Conservation (phyloP, 1,140 invertebrate genomes). For the Monochamus saltuarius region DNA sequence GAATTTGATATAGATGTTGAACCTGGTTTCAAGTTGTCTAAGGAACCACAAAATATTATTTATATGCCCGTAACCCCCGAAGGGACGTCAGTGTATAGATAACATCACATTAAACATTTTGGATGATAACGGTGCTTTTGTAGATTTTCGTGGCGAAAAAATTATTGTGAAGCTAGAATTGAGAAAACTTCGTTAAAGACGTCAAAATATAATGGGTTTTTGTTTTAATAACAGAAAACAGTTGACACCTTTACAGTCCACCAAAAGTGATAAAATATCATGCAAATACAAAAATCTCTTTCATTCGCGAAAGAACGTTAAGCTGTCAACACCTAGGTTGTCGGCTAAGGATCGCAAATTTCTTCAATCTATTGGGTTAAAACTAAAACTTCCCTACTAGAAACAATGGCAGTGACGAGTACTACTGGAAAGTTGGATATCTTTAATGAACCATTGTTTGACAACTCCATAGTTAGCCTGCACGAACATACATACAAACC, state of each 20-base stretch:
- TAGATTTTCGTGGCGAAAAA: constrained; percentile 15
- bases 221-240: too few species aligned
- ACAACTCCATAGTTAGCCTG: constrained; percentile 7
- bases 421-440: background rate
- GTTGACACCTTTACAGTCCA: too few species aligned
- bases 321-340: too few species aligned
- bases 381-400: too few species aligned
- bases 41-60: constrained; percentile 23
- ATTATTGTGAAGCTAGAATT: constrained; percentile 20
- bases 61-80: constrained; percentile 15
- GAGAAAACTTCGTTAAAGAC: background rate
- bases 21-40: constrained; percentile 16
- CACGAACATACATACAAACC: constrained; percentile 31
- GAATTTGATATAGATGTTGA: constrained; percentile 23
- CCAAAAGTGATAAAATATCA: too few species aligned
- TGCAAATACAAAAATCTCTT: too few species aligned
- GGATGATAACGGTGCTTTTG: constrained; percentile 9
- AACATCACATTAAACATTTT: constrained; percentile 18
- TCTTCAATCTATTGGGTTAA: too few species aligned
- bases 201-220: too few species aligned
- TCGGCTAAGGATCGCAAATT: too few species aligned
- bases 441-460: constrained; percentile 6
- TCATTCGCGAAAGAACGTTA: too few species aligned
- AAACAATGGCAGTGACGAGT: too few species aligned
- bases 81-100: constrained; percentile 17